Percentiles rank a stretch among this genome's conserved stretches.
Conservation (phyloP, 2,113 vertebrate species). For the Sphyrna mokarran region DNA sequence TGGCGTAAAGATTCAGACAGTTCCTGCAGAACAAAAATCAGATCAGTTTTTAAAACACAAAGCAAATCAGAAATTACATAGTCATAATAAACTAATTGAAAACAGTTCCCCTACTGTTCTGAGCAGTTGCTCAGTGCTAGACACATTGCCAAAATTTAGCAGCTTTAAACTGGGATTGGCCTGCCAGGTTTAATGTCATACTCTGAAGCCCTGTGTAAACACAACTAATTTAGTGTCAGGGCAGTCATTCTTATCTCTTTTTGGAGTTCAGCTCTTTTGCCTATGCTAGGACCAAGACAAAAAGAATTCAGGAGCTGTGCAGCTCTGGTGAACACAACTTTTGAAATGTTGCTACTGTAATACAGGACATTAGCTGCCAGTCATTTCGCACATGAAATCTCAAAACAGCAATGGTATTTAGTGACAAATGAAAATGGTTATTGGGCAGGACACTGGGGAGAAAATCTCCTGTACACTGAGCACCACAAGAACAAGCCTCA, state of each 20-base stretch:
- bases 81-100: neutral
- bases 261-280: too few relatives aligned
- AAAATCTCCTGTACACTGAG: too few relatives aligned
- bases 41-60: neutral
- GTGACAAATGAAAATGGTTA: neutral
- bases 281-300: too few relatives aligned
- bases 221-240: neutral
- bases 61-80: neutral
- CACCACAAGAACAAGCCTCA: too few relatives aligned
- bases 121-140: neutral
- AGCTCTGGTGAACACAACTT: too few relatives aligned
- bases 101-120: neutral
- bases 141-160: neutral
- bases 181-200: neutral
- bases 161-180: neutral
- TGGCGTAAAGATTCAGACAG: slow-evolving; percentile 57
- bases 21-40: slow-evolving; percentile 52
- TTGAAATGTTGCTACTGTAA: too few relatives aligned
- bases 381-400: neutral
- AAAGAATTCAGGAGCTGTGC: too few relatives aligned
- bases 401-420: neutral
- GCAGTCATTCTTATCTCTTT: too few relatives aligned
- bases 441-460: too few relatives aligned
- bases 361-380: too few relatives aligned
- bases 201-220: neutral